These are phyloP conservation scores for Ochotona princeps DNA, from an alignment of 2,113 vertebrate genomes.

Conservation along the genomic window DNA sequence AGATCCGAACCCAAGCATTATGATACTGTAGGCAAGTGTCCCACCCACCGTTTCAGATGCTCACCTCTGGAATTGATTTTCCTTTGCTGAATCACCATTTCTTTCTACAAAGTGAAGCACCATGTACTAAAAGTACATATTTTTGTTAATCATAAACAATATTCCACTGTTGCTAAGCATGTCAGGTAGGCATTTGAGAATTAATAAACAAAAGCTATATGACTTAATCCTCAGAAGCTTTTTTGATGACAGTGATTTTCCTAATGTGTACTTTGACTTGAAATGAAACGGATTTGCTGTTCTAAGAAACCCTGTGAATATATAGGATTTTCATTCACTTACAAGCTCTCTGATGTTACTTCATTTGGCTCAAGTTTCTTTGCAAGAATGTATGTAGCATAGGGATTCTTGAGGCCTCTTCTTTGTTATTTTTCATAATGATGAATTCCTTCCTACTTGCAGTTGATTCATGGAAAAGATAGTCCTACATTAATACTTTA, in stretches of 20 bases:
- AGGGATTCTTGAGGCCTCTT: not conserved
- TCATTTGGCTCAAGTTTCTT: not conserved
- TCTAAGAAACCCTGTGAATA: not conserved
- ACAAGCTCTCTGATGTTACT: not conserved
- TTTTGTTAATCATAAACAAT: not conserved
- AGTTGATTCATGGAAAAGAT: constrained; percentile 18
- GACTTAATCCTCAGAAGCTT: not conserved
- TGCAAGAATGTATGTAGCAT: not conserved
- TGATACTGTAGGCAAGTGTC: no score
- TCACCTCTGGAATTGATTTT: not conserved
- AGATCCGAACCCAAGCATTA: no score
- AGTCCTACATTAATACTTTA: constrained; percentile 50
- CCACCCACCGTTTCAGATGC: no score
- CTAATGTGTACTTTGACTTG: constrained; percentile 25
- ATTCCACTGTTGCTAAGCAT: not conserved
- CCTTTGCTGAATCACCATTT: not conserved
- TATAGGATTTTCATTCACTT: not conserved
- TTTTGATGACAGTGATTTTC: not conserved
- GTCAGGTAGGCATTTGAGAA: not conserved
- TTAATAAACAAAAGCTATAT: not conserved
- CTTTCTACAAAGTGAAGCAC: no score
- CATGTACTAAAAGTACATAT: not conserved
- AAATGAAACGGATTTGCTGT: constrained; percentile 3
- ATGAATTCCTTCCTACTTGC: constrained; percentile 33
- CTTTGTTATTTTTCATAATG: constrained; percentile 47